Percentiles rank a stretch among this genome's conserved stretches.
Conservation (phyloP, 2,113 vertebrate species). For the Albula goreensis region DNA sequence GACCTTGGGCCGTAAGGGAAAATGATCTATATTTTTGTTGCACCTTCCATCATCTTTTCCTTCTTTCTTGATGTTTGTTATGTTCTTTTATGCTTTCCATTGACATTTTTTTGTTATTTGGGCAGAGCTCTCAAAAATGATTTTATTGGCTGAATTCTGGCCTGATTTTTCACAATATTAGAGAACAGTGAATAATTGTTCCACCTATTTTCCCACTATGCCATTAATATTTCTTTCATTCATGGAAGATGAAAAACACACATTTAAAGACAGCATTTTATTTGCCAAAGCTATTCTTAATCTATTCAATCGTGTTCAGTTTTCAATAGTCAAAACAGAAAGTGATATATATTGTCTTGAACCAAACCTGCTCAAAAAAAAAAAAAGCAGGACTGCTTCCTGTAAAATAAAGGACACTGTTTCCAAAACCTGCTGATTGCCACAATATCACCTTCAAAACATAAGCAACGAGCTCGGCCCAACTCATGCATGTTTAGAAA, state of each 20-base stretch:
- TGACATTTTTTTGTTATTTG: background rate
- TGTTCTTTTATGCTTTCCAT: conserved; percentile 12
- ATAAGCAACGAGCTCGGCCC: background rate
- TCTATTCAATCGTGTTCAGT: background rate
- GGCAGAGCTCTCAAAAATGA: background rate
- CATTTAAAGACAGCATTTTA: background rate
- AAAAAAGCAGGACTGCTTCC: background rate
- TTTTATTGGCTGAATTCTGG: background rate
- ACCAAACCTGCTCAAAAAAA: background rate
- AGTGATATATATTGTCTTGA: background rate
- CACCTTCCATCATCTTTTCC: background rate
- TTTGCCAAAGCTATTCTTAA: background rate
- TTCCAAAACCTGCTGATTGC: background rate
- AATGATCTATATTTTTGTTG: conserved; percentile 61
- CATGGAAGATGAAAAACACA: background rate
- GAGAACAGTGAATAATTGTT: background rate
- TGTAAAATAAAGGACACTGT: background rate
- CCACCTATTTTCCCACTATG: background rate
- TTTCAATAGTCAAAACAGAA: background rate
- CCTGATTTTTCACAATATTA: background rate
- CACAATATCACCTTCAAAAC: background rate
- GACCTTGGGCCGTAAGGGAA: conserved; percentile 69
- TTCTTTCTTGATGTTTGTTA: conserved; percentile 20
- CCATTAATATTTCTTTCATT: background rate
- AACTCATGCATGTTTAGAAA: background rate